Percentiles rank a stretch among this genome's conserved stretches.
Evolutionary conservation across 2,113 vertebrate genomes (phyloP).

Genomic region (Danionella cerebrum): DNA sequence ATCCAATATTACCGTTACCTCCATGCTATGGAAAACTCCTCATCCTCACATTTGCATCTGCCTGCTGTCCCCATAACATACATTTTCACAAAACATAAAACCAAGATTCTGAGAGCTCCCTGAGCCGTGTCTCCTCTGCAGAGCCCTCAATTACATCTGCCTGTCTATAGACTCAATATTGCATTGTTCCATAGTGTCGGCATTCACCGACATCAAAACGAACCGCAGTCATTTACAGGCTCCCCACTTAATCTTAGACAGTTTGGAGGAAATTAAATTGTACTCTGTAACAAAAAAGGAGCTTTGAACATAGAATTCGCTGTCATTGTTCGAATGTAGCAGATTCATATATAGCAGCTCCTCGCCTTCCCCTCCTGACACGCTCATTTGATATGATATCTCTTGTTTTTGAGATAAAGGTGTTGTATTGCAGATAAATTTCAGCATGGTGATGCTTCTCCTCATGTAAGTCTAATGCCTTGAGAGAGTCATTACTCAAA

Average conservation of each 20-base stretch:
- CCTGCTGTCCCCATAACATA: conserved; percentile 17
- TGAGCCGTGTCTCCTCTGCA: conserved; percentile 8
- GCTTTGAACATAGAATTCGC: conserved; percentile 42
- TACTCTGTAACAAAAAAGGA: conserved; percentile 40
- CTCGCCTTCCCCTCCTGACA: conserved; percentile 16
- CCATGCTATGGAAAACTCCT: not conserved
- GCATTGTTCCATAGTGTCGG: conserved; percentile 25
- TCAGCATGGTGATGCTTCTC: not conserved
- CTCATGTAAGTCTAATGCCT: conserved; percentile 21
- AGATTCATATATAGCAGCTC: conserved; percentile 19
- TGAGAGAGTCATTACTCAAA: conserved; percentile 12
- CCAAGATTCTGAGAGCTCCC: not conserved
- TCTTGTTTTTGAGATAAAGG: conserved; percentile 24
- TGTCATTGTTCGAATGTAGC: conserved; percentile 21
- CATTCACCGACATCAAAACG: conserved; percentile 39
- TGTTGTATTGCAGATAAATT: conserved; percentile 8
- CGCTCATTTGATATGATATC: conserved; percentile 35
- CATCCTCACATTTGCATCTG: not conserved
- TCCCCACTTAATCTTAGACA: conserved; percentile 44
- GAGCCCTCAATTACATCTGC: conserved; percentile 23
- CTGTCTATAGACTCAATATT: conserved; percentile 28
- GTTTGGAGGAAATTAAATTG: conserved; percentile 47
- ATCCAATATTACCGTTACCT: not conserved
- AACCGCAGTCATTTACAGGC: conserved; percentile 39
- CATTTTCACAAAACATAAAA: conserved; percentile 2